Evolutionary conservation across 2,113 vertebrate genomes (phyloP).

Genomic region (Monopterus albus): DNA sequence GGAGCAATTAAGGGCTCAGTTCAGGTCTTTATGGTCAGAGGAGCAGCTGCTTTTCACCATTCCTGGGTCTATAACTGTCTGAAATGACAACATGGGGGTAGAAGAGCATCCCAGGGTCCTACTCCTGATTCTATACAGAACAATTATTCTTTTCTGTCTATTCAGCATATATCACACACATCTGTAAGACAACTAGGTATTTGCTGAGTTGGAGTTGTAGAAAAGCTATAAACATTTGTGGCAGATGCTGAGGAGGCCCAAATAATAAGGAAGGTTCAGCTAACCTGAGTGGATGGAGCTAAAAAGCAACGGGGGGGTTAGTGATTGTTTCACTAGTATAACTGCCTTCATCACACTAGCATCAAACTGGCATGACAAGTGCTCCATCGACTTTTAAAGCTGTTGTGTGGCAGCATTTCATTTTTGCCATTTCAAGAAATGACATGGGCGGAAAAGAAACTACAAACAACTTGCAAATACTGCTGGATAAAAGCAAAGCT

Average conservation of each 20-base stretch:
- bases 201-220: constrained; percentile 51
- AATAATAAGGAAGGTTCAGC: constrained; percentile 50
- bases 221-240: constrained; percentile 44
- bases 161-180: constrained; percentile 70
- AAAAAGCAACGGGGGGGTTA: no score
- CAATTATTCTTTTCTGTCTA: constrained; percentile 71
- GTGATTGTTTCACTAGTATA: no score
- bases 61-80: constrained; percentile 78
- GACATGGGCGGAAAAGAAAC: no score
- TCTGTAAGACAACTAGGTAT: constrained; percentile 58
- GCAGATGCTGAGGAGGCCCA: constrained; percentile 47
- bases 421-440: no score
- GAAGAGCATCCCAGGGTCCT: constrained; percentile 32
- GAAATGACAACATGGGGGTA: constrained; percentile 62
- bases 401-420: no score
- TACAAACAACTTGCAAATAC: no score
- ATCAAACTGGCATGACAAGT: no score
- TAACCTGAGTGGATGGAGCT: constrained; percentile 24
- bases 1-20: constrained; percentile 79
- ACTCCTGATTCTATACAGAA: constrained; percentile 51
- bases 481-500: no score
- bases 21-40: constrained; percentile 81
- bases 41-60: constrained; percentile 80
- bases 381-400: no score
- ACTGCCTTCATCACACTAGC: no score